Percentiles rank a stretch among this genome's conserved stretches.
These are phyloP conservation scores for Papilio polytes DNA, from an alignment of 1,140 invertebrate species.

Conservation along the genomic window DNA sequence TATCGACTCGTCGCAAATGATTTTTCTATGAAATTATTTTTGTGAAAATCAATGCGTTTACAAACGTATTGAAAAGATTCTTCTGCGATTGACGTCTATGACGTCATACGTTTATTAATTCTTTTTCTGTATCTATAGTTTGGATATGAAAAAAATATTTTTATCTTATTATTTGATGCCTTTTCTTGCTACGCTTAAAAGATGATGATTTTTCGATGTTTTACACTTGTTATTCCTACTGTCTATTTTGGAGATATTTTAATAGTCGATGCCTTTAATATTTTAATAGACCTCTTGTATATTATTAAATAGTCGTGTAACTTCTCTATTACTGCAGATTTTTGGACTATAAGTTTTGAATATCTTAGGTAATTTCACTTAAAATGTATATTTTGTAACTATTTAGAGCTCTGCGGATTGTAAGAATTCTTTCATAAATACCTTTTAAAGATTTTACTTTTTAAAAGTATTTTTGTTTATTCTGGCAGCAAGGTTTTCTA, in stretches of 20 bases:
- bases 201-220: constrained; percentile 28
- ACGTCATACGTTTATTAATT: background rate
- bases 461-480: background rate
- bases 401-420: too few species aligned
- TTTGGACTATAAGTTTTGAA: background rate
- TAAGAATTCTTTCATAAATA: too few species aligned
- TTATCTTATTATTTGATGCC: background rate
- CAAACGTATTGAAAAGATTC: background rate
- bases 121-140: background rate
- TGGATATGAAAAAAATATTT: constrained; percentile 5
- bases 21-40: too few species aligned
- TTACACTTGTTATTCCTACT: constrained; percentile 32
- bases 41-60: background rate
- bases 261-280: constrained; percentile 3
- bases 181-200: constrained; percentile 27
- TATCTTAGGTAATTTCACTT: background rate
- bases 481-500: background rate
- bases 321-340: background rate
- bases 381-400: background rate
- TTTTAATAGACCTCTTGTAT: background rate
- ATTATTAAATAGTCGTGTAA: background rate
- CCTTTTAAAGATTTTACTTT: too few species aligned
- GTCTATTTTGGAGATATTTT: constrained; percentile 26
- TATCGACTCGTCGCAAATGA: too few species aligned
- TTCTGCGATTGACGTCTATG: background rate